A percentile compares a stretch with the other conserved stretches of the same genome.
Conservation (phyloP, 2,888 invertebrate species). For the Callosobruchus maculatus region DNA sequence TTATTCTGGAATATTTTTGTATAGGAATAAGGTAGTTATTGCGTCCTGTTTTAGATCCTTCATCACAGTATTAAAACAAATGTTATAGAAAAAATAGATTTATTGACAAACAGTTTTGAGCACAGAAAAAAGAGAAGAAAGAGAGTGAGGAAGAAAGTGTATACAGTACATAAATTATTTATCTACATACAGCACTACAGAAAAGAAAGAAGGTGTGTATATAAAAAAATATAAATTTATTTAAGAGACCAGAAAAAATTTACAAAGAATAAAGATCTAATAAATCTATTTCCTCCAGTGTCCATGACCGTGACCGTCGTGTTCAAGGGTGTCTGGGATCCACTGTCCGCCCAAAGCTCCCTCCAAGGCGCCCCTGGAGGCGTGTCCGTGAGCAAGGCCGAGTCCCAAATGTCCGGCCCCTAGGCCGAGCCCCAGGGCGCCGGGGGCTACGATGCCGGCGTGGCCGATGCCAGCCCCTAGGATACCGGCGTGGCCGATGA, state of each 20-base stretch:
- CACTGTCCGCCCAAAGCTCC: slow-evolving; percentile 34
- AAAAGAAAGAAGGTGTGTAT: neutral
- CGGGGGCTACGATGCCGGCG: neutral
- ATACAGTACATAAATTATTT: neutral
- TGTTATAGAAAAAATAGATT: neutral
- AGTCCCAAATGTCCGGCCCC: slow-evolving; percentile 14
- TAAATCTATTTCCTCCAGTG: neutral
- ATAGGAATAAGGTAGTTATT: no score
- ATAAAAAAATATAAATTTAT: neutral
- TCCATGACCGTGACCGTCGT: no score
- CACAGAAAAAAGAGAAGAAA: neutral
- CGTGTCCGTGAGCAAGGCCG: slow-evolving; percentile 2
- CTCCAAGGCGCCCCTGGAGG: slow-evolving; percentile 21
- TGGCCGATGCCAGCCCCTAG: neutral
- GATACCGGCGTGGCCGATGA: neutral
- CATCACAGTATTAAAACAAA: neutral
- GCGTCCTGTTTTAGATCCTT: no score
- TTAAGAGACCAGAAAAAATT: neutral
- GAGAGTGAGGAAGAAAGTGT: neutral
- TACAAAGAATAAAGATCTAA: neutral
- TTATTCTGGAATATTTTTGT: no score
- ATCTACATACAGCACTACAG: neutral
- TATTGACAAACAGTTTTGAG: neutral
- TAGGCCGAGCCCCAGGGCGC: slow-evolving; percentile 1
- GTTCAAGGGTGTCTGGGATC: slow-evolving; percentile 29